A percentile compares a stretch with the other conserved stretches of the same genome.
phyloP scores from a whole-genome alignment of 1,140 invertebrate species.

The Mamestra configurata region DNA sequence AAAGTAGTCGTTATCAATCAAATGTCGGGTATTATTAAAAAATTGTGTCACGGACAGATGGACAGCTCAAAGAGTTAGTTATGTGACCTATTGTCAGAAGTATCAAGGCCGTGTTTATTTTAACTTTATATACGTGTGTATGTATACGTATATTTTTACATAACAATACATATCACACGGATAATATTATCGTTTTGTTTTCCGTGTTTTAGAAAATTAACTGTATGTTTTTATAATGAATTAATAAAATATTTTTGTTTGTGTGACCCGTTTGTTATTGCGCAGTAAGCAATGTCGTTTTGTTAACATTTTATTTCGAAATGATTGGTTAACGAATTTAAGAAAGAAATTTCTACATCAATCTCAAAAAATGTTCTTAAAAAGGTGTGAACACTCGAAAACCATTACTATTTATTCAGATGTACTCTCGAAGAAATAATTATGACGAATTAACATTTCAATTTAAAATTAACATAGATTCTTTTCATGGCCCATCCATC shows the following conservation, averaged over 20 bases:
- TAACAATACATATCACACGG: neutral
- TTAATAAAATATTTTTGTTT: neutral
- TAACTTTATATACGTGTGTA: neutral
- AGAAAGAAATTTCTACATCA: neutral
- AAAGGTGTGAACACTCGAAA: slow-evolving; percentile 74
- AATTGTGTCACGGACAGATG: slow-evolving; percentile 57
- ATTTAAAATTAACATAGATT: slow-evolving; percentile 81
- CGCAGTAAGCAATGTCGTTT: slow-evolving; percentile 7
- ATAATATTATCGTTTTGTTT: slow-evolving; percentile 16
- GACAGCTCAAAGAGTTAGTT: slow-evolving; percentile 66
- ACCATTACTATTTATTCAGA: slow-evolving; percentile 75
- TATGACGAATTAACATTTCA: slow-evolving; percentile 82
- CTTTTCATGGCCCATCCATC: slow-evolving; percentile 82
- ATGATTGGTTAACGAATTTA: neutral
- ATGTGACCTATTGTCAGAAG: slow-evolving; percentile 51
- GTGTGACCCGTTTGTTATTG: neutral
- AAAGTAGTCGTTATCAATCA: slow-evolving; percentile 72
- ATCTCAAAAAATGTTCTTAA: slow-evolving; percentile 5
- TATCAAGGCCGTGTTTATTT: neutral
- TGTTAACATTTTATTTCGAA: neutral
- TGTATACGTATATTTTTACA: neutral
- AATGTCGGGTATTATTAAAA: slow-evolving; percentile 43
- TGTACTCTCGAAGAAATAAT: slow-evolving; percentile 74
- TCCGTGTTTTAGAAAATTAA: slow-evolving; percentile 4
- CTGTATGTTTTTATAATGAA: neutral